Evolutionary conservation across 2,888 invertebrate species (phyloP), one percentile per base, ranked within the genome.

Genomic region (Elmis aenea): DNA sequence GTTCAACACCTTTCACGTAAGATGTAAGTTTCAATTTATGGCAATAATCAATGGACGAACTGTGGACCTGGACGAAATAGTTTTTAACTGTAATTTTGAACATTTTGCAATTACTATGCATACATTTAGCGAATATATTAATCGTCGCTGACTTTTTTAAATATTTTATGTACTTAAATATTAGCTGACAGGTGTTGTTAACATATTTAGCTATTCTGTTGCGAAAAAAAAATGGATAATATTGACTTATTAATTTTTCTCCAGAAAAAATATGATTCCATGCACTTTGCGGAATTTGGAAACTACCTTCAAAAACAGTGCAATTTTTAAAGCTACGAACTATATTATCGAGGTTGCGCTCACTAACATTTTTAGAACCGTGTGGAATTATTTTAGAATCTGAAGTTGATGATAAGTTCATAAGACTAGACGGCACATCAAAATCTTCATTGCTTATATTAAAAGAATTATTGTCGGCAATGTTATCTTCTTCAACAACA

Each of bases 181-280:
- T n/a, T n/a, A n/a, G n/a, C n/a, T n/a, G 14, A 26, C 14, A 26
- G n/a, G 8, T 18, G 13, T 33, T 33, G 13, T 26, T 16, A 6
- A 33, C 33, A 11, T 13, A 29, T 25, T 22, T 3, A 6, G 12
- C 11, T 25, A 25, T 27, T 11, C 4, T 26, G 8, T 10, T 33
- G 13, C 15, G 13, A 3, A 33, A 11, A 15, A 8, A 26, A 14
- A 9, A 9, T n/a, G 13, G 16, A 30, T 15, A 27, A 5, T n/a
- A 10, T 8, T 12, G 11, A 6, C 4, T 16, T 13, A 27, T 3
- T 5, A 12, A 26, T 3, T 26, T 10, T 8, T 26, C 13, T 26
- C 10, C n/a, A n/a, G n/a, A n/a, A 9, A 11, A 26, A 11, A 26
- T 26, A 5, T 4, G 12, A 6, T 11, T 3, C 26, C 26, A 13